Base-by-base conservation (phyloP, 2,888 invertebrate genomes). In the Dioctria linearis region DNA sequence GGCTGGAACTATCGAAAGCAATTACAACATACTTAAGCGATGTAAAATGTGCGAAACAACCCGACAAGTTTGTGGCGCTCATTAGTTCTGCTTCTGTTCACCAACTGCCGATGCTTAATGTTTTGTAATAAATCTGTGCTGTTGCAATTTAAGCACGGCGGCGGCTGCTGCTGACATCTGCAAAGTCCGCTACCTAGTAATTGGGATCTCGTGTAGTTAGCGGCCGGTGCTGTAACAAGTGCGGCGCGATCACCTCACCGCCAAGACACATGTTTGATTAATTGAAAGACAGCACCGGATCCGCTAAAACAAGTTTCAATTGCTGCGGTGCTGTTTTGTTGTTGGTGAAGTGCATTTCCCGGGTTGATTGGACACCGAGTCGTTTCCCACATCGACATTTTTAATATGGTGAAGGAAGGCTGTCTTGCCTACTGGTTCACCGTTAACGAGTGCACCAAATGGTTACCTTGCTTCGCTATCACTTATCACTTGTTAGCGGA, bases 241-340 rank as follows among this genome's bases (percentile, higher is more conserved):
- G 63, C 66, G 65, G 66, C 66, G 40, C 42, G 54, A 67, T 79
- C 59, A 57, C 73, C 43, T 79, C 79, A 67, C 79, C 42, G 54
- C 43, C 63, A 57, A 39, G 79, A 79, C 79, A 79, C 67, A 69
- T 79, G 79, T 79, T 79, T 79, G 79, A 79, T 79, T 79, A 79
- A 79, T 79, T 79, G 67, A 79, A 79, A 67, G 79, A 79, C 79
- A 79, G 79, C 79, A 43, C 67, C 57, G 66, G 67, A 79, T 79
- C 67, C 57, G 79, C 46, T 57, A 39, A 8, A 66, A 67, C 66
- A 42, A 54, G 67, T 78, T 78, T 67, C 78, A 3, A 65, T 51
- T 39, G 39, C 40, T 51, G 51, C 25, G 13, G 42, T 42, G 25
- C 25, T 25, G 25, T 25, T 25, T 25, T 25, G 25, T 25, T 25